Evolutionary conservation across 2,888 invertebrate species (phyloP).

Genomic region (Dryomyza anilis): DNA sequence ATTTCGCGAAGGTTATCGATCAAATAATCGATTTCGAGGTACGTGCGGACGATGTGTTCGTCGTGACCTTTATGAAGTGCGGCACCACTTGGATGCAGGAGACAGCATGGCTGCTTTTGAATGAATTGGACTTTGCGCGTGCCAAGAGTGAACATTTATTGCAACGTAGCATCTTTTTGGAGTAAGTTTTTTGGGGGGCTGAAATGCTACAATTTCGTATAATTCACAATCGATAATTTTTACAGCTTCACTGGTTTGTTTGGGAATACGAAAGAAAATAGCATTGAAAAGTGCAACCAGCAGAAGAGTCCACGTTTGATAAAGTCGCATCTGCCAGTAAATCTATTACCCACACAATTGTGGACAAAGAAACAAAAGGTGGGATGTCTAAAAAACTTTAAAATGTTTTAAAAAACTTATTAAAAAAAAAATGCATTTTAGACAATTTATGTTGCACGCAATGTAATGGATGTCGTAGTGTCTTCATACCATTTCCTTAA

Average conservation of each 20-base stretch:
- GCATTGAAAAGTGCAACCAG: too few relatives aligned
- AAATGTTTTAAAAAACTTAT: neutral
- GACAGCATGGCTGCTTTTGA: constrained; percentile 40
- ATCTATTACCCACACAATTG: constrained; percentile 38
- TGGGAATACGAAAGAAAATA: too few relatives aligned
- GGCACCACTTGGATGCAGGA: constrained; percentile 48
- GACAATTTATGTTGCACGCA: constrained; percentile 80
- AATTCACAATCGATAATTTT: too few relatives aligned
- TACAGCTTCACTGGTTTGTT: too few relatives aligned
- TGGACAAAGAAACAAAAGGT: constrained; percentile 41
- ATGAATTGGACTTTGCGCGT: constrained; percentile 40
- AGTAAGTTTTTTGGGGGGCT: constrained; percentile 37
- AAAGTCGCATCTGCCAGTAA: constrained; percentile 43
- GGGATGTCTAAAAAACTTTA: neutral
- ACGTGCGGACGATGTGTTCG: constrained; percentile 39
- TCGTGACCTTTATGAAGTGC: constrained; percentile 39
- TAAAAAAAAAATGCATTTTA: constrained; percentile 44
- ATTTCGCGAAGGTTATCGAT: neutral
- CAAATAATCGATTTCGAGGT: constrained; percentile 39
- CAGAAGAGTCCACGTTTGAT: constrained; percentile 37
- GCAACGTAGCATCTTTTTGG: constrained; percentile 33
- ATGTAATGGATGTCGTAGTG: constrained; percentile 81
- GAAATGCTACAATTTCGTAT: too few relatives aligned
- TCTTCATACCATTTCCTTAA: constrained; percentile 75
- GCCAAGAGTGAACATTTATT: constrained; percentile 21